These are phyloP conservation scores for Semotilus atromaculatus DNA, from an alignment of 2,797 vertebrate species.

Conservation along the genomic window DNA sequence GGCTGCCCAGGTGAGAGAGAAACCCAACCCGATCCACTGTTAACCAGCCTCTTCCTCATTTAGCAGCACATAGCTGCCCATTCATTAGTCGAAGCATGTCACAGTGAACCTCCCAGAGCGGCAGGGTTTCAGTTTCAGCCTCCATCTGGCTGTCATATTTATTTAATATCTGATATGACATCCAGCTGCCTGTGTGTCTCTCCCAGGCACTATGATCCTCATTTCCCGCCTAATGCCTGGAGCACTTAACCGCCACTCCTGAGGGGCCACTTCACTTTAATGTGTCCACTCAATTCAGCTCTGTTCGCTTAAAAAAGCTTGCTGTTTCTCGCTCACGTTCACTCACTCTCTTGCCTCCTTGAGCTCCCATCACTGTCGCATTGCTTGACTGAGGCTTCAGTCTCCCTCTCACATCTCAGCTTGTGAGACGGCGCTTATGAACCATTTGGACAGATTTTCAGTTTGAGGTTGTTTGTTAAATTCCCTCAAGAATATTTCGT, in stretches of 20 bases:
- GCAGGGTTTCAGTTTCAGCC: slow-evolving; percentile 56
- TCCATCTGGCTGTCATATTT: slow-evolving; percentile 66
- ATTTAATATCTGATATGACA: slow-evolving; percentile 63
- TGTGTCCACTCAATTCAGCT: slow-evolving; percentile 62
- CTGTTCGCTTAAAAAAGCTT: slow-evolving; percentile 67
- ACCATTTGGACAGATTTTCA: neutral
- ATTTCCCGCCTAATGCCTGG: slow-evolving; percentile 65
- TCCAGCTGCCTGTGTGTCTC: slow-evolving; percentile 30
- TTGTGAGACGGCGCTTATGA: slow-evolving; percentile 1
- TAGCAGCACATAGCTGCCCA: slow-evolving; percentile 30
- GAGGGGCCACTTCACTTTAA: slow-evolving; percentile 68
- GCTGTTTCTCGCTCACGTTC: slow-evolving; percentile 49
- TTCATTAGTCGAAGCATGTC: slow-evolving; percentile 26
- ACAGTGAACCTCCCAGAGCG: slow-evolving; percentile 39
- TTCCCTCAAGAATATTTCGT: neutral
- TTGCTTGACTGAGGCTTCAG: slow-evolving; percentile 13
- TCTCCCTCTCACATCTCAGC: neutral
- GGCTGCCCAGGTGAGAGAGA: slow-evolving; percentile 91
- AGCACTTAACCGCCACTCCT: slow-evolving; percentile 70
- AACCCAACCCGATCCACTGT: slow-evolving; percentile 23
- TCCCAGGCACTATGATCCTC: slow-evolving; percentile 48
- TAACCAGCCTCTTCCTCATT: slow-evolving; percentile 9
- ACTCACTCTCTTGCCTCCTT: neutral
- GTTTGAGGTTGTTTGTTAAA: neutral
- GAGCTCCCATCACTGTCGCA: slow-evolving; percentile 1